A percentile compares a stretch with the other conserved stretches of the same genome.
Conservation (phyloP, 2,113 vertebrate genomes). For the Heterochromis multidens region DNA sequence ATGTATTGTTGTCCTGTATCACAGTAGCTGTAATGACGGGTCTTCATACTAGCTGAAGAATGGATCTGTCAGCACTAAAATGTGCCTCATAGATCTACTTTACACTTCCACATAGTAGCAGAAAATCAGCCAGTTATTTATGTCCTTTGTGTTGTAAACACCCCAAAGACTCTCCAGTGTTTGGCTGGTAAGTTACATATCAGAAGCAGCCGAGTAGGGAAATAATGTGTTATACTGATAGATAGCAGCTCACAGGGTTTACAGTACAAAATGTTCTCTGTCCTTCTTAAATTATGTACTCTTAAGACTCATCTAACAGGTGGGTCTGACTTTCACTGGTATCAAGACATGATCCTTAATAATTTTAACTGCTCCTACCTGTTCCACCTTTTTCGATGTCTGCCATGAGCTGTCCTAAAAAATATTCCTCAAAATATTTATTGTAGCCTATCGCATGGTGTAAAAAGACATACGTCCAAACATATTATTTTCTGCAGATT, state of each 20-base stretch:
- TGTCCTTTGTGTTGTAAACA: slow-evolving; percentile 7
- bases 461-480: background rate
- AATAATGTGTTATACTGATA: slow-evolving; percentile 26
- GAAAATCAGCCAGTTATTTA: slow-evolving; percentile 2
- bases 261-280: slow-evolving; percentile 27
- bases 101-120: background rate
- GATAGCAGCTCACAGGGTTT: background rate
- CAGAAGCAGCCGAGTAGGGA: background rate
- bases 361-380: background rate
- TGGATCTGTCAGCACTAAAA: background rate
- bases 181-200: slow-evolving; percentile 9
- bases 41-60: background rate
- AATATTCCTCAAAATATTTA: too few species aligned
- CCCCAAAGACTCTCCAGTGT: slow-evolving; percentile 1
- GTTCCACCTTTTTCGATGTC: background rate
- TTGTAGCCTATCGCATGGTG: too few species aligned
- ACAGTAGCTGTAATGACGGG: background rate
- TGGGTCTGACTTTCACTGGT: background rate
- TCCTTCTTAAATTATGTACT: slow-evolving; percentile 11
- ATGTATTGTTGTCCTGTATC: background rate
- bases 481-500: background rate
- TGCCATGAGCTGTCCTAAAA: too few species aligned
- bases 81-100: slow-evolving; percentile 14
- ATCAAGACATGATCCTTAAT: background rate
- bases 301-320: background rate